A percentile compares a stretch with the other conserved stretches of the same genome.
phyloP scores from a whole-genome alignment of 92 coral and sea anemone genomes.

The Porites evermanni region DNA sequence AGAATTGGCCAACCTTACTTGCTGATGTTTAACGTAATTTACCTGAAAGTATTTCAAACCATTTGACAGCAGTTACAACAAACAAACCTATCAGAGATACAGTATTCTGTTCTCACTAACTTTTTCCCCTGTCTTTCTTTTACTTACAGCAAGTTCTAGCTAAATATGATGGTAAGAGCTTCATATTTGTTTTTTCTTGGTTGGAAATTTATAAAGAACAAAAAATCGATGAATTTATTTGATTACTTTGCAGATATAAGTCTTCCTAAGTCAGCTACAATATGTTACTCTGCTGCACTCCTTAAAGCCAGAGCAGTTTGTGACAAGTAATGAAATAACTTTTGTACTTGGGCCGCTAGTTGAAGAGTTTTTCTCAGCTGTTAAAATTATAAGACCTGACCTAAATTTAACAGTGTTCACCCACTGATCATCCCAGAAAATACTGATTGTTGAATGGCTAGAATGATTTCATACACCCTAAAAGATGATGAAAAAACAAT shows the following conservation, averaged over 20 bases:
- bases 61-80: too few species aligned
- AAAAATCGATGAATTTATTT: background rate
- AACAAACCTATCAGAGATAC: too few species aligned
- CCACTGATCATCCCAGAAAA: background rate
- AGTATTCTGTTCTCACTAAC: background rate
- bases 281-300: slow-evolving; percentile 97
- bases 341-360: background rate
- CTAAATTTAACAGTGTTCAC: background rate
- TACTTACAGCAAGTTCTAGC: slow-evolving; percentile 89
- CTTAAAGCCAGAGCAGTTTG: slow-evolving; percentile 97
- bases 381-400: too few species aligned
- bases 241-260: slow-evolving; percentile 79
- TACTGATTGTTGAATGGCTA: background rate
- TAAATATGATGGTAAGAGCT: slow-evolving; percentile 91
- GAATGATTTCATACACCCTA: too few species aligned
- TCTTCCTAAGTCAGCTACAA: slow-evolving; percentile 97
- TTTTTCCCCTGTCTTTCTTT: background rate
- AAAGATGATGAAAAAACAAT: too few species aligned
- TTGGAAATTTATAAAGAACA: background rate
- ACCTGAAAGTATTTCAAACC: too few species aligned
- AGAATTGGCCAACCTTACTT: too few species aligned
- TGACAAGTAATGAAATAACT: slow-evolving; percentile 72
- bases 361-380: too few species aligned
- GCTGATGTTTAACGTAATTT: too few species aligned
- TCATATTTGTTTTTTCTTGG: background rate